Evolutionary conservation across 2,888 invertebrate genomes (phyloP), one percentile per base, ranked within the genome.

Genomic region (Elegia similella): DNA sequence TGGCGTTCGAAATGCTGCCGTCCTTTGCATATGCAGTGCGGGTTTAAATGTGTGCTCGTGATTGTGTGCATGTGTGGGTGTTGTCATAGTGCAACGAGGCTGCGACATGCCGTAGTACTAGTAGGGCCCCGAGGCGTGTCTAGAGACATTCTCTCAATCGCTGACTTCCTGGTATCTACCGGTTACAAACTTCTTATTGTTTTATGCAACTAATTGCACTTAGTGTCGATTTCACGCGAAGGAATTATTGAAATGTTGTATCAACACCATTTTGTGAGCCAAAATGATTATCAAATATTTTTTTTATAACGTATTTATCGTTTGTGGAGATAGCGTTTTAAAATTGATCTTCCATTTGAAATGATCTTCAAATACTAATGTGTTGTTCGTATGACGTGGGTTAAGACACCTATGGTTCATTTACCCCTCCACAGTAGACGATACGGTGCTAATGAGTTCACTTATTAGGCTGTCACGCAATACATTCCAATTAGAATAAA

Each of bases 91-190:
- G 78, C 76, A 80, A 72, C 73, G 76, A 82, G 75, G 75, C 72
- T 74, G 70, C 68, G 70, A 70, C 74, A 73, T 76, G 66, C 72
- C 70, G 65, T 81, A 78, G 74, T 79, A 76, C 72, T 62, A 68
- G 70, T 66, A 78, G 76, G 74, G 74, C 73, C 67, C 70, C 67
- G 73, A 83, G 82, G 84, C 80, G 84, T 82, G 82, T 73, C 68
- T 70, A 59, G 66, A 69, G 74, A 80, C 78, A 82, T 82, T 80
- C 80, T 77, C 76, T 71, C 64, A 63, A 38, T 72, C 73, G 66
- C 73, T 78, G 68, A 75, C 67, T 81, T 84, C 85, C 81, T 87
- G 75, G 78, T 83, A 34, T 34, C 34, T 50, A 77, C 66, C 66
- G 54, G 44, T 44, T 44, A 30, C 30, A 55, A 46, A 43, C 13